Evolutionary conservation across 2,888 invertebrate genomes (phyloP).

Genomic region (Cryptocephalus primarius): DNA sequence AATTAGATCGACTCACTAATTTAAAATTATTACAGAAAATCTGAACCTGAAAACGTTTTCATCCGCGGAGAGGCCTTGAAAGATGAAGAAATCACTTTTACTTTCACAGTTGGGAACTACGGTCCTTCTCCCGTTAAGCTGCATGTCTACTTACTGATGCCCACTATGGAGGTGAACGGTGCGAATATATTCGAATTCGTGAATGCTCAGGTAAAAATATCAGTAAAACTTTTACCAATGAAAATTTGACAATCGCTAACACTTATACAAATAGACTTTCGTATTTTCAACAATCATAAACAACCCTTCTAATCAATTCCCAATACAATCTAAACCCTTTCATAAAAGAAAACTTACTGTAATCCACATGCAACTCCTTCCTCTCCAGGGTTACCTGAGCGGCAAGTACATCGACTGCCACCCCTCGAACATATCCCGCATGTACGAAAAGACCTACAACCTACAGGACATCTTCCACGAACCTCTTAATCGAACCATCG

Average conservation of each 20-base stretch:
- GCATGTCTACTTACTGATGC: conserved; percentile 9
- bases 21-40: conserved; percentile 10
- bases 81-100: conserved; percentile 9
- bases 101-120: conserved; percentile 12
- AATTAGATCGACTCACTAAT: not conserved
- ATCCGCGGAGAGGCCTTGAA: conserved; percentile 4
- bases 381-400: conserved; percentile 1
- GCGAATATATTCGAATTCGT: conserved; percentile 8
- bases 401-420: not conserved
- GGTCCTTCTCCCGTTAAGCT: conserved; percentile 15
- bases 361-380: not conserved
- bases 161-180: conserved; percentile 3
- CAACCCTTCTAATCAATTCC: no score
- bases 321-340: no score
- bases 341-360: no score
- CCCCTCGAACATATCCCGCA: not conserved
- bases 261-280: no score
- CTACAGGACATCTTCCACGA: conserved; percentile 4
- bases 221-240: no score
- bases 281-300: no score
- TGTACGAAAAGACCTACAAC: conserved; percentile 1
- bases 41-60: conserved; percentile 12
- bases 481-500: conserved; percentile 6
- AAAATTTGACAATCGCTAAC: no score
- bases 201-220: conserved; percentile 7